Conservation (phyloP, 2,113 vertebrate genomes). For the Scortum barcoo region DNA sequence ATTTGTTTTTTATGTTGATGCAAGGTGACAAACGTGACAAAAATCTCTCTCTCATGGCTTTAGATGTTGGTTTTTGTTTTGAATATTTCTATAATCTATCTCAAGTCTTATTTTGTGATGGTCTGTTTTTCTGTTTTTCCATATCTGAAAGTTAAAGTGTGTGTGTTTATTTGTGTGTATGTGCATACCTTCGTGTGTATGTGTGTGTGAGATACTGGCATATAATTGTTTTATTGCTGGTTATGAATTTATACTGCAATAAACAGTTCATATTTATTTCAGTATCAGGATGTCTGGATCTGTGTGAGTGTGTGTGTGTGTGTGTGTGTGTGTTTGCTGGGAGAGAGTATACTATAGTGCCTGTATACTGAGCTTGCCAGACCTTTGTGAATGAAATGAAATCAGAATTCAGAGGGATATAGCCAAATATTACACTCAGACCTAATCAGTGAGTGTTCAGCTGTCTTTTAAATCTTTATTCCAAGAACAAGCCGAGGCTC, state of each 20-base stretch:
- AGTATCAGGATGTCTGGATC: constrained; percentile 7
- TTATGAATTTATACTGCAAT: constrained; percentile 22
- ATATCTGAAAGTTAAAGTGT: constrained; percentile 41
- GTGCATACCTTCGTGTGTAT: constrained; percentile 31
- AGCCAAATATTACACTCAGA: constrained; percentile 69
- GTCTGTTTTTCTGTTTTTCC: constrained; percentile 17
- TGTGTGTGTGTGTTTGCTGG: constrained; percentile 21
- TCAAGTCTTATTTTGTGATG: constrained; percentile 17
- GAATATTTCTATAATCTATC: constrained; percentile 25
- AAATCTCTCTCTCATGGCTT: constrained; percentile 21
- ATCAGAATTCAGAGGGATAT: constrained; percentile 37
- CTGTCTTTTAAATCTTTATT: constrained; percentile 89
- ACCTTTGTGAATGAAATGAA: constrained; percentile 52
- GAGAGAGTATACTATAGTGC: constrained; percentile 33
- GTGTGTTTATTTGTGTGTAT: constrained; percentile 35
- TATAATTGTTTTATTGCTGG: constrained; percentile 30
- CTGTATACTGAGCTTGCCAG: constrained; percentile 44
- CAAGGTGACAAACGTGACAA: constrained; percentile 23
- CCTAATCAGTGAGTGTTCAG: constrained; percentile 86
- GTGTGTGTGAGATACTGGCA: constrained; percentile 13
- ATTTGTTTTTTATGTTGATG: constrained; percentile 25
- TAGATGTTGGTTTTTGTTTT: constrained; percentile 13
- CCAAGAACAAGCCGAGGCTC: constrained; percentile 89
- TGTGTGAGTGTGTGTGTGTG: constrained; percentile 11
- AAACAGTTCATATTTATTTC: constrained; percentile 1